phyloP scores from a whole-genome alignment of 2,888 invertebrate genomes.

The Xylota segnis region DNA sequence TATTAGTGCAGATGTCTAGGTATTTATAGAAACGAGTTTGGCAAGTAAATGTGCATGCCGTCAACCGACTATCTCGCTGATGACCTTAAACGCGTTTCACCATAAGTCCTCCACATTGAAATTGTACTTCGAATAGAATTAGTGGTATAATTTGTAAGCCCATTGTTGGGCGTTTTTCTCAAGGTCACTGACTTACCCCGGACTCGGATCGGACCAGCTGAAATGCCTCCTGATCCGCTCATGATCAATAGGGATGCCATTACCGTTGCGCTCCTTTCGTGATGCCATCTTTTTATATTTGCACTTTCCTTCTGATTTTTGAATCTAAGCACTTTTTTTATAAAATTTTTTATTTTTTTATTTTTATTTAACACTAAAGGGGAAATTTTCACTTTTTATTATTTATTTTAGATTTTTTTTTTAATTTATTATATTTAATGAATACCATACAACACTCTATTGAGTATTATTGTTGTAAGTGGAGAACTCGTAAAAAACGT shows the following conservation, averaged over 20 bases:
- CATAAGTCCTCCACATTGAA: slow-evolving; percentile 14
- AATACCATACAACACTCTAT: slow-evolving; percentile 14
- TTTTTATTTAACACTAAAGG: slow-evolving; percentile 15
- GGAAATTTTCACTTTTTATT: slow-evolving; percentile 64
- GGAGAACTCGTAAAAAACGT: slow-evolving; percentile 15
- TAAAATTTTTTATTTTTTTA: neutral
- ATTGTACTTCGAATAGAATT: neutral
- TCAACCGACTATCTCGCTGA: slow-evolving; percentile 43
- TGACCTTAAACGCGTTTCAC: slow-evolving; percentile 69
- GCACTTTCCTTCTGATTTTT: slow-evolving; percentile 51
- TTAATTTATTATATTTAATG: neutral
- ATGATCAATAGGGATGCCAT: slow-evolving; percentile 78
- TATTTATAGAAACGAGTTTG: slow-evolving; percentile 73
- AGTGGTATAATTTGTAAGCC: neutral
- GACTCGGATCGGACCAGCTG: slow-evolving; percentile 83
- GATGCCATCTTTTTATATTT: slow-evolving; percentile 47
- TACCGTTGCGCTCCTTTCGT: slow-evolving; percentile 66
- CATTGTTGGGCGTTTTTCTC: neutral
- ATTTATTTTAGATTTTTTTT: slow-evolving; percentile 27
- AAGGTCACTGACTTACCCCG: slow-evolving; percentile 81
- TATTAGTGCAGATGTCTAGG: slow-evolving; percentile 53
- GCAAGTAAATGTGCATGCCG: slow-evolving; percentile 57
- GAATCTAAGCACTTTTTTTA: slow-evolving; percentile 29
- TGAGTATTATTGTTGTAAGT: slow-evolving; percentile 18
- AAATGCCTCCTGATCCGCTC: slow-evolving; percentile 83